Percentiles rank a stretch among this genome's conserved stretches.
Evolutionary conservation across 2,113 vertebrate species (phyloP).

Genomic region (Morone chrysops): DNA sequence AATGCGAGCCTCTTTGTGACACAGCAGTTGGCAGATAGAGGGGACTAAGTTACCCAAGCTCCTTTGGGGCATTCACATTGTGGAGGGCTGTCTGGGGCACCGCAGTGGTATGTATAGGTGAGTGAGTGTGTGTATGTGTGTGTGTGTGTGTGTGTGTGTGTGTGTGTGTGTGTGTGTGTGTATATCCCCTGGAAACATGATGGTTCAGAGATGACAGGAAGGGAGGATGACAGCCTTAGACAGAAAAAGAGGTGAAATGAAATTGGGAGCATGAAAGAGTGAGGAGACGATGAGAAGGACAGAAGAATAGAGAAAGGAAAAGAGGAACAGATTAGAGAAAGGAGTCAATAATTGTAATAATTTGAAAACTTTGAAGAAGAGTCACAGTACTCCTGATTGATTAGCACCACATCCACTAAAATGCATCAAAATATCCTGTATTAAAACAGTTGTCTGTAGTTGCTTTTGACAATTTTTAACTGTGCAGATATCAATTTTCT

Average conservation of each 20-base stretch:
- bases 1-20: constrained; percentile 89
- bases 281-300: constrained; percentile 10
- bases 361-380: not conserved
- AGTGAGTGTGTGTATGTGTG: constrained; percentile 41
- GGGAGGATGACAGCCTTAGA: constrained; percentile 12
- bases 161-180: constrained; percentile 16
- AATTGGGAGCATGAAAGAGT: constrained; percentile 15
- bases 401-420: not conserved
- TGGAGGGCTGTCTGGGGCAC: constrained; percentile 81
- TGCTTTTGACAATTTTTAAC: not conserved
- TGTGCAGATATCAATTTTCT: not conserved
- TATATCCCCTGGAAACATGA: not conserved
- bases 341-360: too few species aligned
- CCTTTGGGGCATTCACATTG: constrained; percentile 84
- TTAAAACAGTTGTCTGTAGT: not conserved
- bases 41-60: constrained; percentile 78
- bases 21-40: constrained; percentile 94
- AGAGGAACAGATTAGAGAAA: constrained; percentile 5
- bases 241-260: constrained; percentile 20
- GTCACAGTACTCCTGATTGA: not conserved
- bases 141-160: constrained; percentile 44
- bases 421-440: not conserved
- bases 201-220: constrained; percentile 39
- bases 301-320: not conserved
- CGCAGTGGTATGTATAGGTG: constrained; percentile 61